Base-by-base conservation (phyloP, 2,888 invertebrate genomes). In the Miltochrista miniata region DNA sequence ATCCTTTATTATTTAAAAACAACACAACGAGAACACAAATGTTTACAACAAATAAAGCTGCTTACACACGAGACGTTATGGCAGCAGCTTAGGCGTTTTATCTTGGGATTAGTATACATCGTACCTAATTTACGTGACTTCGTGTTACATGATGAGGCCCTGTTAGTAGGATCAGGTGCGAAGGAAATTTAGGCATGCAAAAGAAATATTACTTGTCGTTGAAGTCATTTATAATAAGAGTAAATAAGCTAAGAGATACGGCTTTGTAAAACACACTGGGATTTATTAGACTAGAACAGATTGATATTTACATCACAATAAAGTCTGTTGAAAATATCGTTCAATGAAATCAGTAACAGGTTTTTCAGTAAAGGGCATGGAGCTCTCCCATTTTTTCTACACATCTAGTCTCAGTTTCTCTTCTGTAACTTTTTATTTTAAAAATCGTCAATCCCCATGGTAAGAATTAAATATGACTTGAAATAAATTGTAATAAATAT, bases 71-170 rank as follows among this genome's bases (percentile, higher is more conserved):
- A 82, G 77, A 79, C 79, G 82, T 77, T 80, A 82, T 76, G 76
- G 74, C 79, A 79, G 72, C 70, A 75, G 84, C 83, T 87, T 84
- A 83, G 81, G 70, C 83, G 78, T 86, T 87, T 87, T 85, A 87
- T 84, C 87, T 85, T 66, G 62, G 87, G 87, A 85, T 89, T 87
- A 87, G 79, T 85, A 82, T 78, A 83, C 78, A 85, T 83, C 81
- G 77, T 74, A 78, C 79, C 87, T 87, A 88, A 88, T 87, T 88
- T 87, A 85, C 85, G 85, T 80, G 85, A 83, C 80, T 86, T 77
- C 68, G 74, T 68, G 79, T 81, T 73, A 83, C 84, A 82, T 82
- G 83, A 85, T 79, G 81, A 76, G 71, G 74, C 74, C 75, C 74
- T 85, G 80, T 84, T 82, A 74, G 72, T 61, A 66, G 77, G 79